Conservation (phyloP, 1,140 invertebrate species). For the Aphaenogaster ashmeadi region DNA sequence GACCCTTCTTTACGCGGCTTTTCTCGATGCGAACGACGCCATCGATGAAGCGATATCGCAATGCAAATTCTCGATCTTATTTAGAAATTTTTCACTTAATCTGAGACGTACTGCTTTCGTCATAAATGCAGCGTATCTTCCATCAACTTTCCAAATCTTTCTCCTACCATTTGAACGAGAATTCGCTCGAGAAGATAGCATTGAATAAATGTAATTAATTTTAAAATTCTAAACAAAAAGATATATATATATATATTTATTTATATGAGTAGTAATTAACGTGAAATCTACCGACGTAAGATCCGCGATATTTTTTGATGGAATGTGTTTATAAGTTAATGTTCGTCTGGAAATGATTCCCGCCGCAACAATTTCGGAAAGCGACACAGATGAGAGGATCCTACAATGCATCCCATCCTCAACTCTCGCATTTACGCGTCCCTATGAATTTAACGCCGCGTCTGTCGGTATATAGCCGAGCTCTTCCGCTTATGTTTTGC, state of each 20-base stretch:
- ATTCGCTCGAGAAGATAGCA: background rate
- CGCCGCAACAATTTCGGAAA: slow-evolving; percentile 2
- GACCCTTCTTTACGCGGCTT: slow-evolving; percentile 25
- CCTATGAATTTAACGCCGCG: slow-evolving; percentile 39
- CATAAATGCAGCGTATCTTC: slow-evolving; percentile 1
- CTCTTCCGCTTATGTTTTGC: slow-evolving; percentile 31
- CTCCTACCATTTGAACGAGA: background rate
- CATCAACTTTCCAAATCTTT: slow-evolving; percentile 7
- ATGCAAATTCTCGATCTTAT: slow-evolving; percentile 50
- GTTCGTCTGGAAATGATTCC: background rate
- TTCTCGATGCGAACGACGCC: slow-evolving; percentile 32
- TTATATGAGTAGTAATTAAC: background rate
- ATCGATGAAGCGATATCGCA: slow-evolving; percentile 43
- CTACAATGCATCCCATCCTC: background rate
- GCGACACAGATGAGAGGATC: background rate
- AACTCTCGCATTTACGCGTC: slow-evolving; percentile 47
- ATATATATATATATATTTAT: background rate
- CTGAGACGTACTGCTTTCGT: slow-evolving; percentile 11
- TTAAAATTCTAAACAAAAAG: background rate
- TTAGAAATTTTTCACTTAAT: slow-evolving; percentile 57
- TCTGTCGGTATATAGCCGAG: slow-evolving; percentile 33
- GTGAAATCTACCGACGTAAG: background rate
- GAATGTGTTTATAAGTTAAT: background rate
- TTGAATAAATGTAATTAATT: slow-evolving; percentile 11
- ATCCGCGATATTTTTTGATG: background rate